Evolutionary conservation across 2,888 invertebrate species (phyloP).

Genomic region (Nephrotoma flavescens): DNA sequence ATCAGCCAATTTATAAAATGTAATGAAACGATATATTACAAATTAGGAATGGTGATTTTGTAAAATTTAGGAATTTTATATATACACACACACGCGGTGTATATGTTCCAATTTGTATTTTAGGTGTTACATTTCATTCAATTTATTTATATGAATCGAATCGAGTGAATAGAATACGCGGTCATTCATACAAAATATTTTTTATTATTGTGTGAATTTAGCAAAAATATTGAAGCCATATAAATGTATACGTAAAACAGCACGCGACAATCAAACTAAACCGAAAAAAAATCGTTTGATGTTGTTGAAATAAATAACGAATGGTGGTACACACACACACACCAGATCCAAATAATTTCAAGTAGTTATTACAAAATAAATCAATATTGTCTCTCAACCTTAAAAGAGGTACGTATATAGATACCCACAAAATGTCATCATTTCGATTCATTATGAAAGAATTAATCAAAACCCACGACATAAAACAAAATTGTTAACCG

Average conservation of each 20-base stretch:
- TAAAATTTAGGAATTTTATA: neutral
- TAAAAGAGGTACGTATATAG: neutral
- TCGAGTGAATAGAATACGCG: neutral
- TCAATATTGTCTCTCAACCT: neutral
- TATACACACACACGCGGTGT: neutral
- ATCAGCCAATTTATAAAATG: neutral
- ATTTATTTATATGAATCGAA: neutral
- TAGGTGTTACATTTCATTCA: neutral
- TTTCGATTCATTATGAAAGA: neutral
- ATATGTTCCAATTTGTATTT: neutral
- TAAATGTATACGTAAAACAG: neutral
- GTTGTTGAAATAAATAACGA: neutral
- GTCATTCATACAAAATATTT: neutral
- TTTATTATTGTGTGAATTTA: neutral
- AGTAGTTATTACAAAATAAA: neutral
- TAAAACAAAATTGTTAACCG: neutral
- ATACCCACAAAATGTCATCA: neutral
- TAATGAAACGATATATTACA: neutral
- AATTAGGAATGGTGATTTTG: neutral
- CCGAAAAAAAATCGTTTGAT: neutral
- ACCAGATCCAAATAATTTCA: neutral
- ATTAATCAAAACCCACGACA: neutral
- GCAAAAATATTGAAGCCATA: neutral
- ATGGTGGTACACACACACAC: neutral
- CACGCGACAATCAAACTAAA: neutral